Base-by-base conservation (phyloP, 2,797 vertebrate species). In the Protosalanx chinensis region DNA sequence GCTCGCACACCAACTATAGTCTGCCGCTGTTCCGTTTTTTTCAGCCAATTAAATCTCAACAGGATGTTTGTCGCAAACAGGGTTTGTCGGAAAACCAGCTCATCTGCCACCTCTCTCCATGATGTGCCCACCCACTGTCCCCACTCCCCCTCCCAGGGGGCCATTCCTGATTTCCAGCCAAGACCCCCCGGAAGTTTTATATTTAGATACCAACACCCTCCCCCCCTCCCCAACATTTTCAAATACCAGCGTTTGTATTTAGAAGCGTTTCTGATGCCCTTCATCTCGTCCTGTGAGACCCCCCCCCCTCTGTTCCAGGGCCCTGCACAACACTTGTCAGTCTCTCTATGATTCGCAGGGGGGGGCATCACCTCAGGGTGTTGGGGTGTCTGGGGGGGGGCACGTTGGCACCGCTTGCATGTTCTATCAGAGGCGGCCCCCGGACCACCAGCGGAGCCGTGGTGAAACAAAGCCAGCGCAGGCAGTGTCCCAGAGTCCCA, bases 191-290 rank as follows among this genome's bases (percentile, higher is more conserved):
- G 51, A 69, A 80, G 75, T 78, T 65, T 75, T 82, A 82, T 77
- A 69, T 65, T 70, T 70, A 71, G 68, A 60, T 41, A 41, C 37
- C 37, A 6, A 7, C 37, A 41, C 37, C 37, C 37, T 41, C 37
- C 37, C 12, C 37, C 37, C 37, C 37, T 41, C 37, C 37, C 10
- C 10, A 41, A 41, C 37, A 41, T 41, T 66, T 67, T 60, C 30
- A 62, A 76, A 84, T 81, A 77, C 72, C 79, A 79, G 56, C 15
- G 23, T 71, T 77, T 75, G 71, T 77, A 79, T 83, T 83, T 81
- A 76, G 69, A 76, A 71, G 71, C 16, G 29, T 65, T 49, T 72
- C 73, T 70, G 7, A 51, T 72, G 79, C 79, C 81, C 83, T 82
- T 81, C 78, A 20, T 74, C 78, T 62, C 73, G 6, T 12, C 37